Percentiles rank a stretch among this genome's conserved stretches.
Evolutionary conservation across 2,113 vertebrate species (phyloP).

Genomic region (Paramormyrops kingsleyae): DNA sequence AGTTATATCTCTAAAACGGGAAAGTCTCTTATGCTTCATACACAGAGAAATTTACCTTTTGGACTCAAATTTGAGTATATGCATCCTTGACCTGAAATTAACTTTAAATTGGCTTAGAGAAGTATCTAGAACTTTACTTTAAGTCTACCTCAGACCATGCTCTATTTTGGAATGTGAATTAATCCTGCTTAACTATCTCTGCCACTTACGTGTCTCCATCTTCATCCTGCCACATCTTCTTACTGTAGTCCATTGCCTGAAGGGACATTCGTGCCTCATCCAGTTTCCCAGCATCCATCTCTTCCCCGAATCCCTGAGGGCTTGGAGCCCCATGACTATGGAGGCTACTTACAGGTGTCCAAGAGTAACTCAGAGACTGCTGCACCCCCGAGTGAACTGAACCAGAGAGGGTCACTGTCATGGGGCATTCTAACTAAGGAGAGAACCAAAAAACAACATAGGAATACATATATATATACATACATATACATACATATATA

Average conservation of each 20-base stretch:
- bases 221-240: constrained; percentile 71
- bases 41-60: neutral
- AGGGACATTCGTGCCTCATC: constrained; percentile 64
- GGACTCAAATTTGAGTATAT: neutral
- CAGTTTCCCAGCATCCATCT: constrained; percentile 53
- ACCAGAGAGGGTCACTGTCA: constrained; percentile 24
- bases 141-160: neutral
- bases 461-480: neutral
- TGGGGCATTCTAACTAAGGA: constrained; percentile 32
- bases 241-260: constrained; percentile 59
- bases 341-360: constrained; percentile 33
- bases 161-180: neutral
- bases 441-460: neutral
- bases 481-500: too few relatives aligned
- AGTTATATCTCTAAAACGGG: neutral
- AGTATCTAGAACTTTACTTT: neutral
- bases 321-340: constrained; percentile 20
- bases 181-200: neutral
- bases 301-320: constrained; percentile 36
- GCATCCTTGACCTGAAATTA: neutral
- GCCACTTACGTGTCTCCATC: constrained; percentile 78
- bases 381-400: constrained; percentile 18
- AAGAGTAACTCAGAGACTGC: constrained; percentile 27
- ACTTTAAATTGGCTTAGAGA: neutral
- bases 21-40: neutral